A percentile compares a stretch with the other conserved stretches of the same genome.
phyloP scores from a whole-genome alignment of 2,888 invertebrate species.

The Seira musarum region DNA sequence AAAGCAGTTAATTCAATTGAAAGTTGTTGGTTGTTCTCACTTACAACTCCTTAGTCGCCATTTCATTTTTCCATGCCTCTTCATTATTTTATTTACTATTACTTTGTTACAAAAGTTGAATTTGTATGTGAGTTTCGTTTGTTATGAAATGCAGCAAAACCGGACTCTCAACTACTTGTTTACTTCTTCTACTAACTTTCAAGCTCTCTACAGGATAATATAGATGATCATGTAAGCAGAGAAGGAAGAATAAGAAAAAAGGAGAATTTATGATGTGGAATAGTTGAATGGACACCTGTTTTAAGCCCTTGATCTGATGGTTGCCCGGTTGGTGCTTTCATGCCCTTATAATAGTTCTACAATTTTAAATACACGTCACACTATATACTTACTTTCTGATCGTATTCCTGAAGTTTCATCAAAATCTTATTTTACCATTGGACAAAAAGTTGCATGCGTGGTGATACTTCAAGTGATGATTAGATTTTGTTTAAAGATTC shows the following conservation, averaged over 20 bases:
- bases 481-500: too few species aligned
- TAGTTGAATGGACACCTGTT: slow-evolving; percentile 68
- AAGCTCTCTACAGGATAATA: slow-evolving; percentile 42
- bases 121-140: slow-evolving; percentile 36
- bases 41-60: too few species aligned
- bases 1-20: too few species aligned
- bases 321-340: slow-evolving; percentile 47
- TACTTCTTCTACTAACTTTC: slow-evolving; percentile 26
- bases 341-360: too few species aligned
- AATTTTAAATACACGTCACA: too few species aligned
- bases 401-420: slow-evolving; percentile 15
- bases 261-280: slow-evolving; percentile 68
- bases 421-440: background rate
- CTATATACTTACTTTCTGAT: too few species aligned
- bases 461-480: background rate
- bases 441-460: background rate
- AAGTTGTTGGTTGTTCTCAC: too few species aligned
- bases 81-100: too few species aligned
- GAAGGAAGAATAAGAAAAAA: slow-evolving; percentile 58
- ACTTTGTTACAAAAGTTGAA: too few species aligned
- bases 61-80: too few species aligned
- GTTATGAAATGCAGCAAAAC: slow-evolving; percentile 65
- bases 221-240: slow-evolving; percentile 34
- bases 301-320: slow-evolving; percentile 57
- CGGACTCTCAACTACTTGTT: slow-evolving; percentile 66